Base-by-base conservation (phyloP, 1,140 invertebrate genomes). In the Caligus rogercresseyi region DNA sequence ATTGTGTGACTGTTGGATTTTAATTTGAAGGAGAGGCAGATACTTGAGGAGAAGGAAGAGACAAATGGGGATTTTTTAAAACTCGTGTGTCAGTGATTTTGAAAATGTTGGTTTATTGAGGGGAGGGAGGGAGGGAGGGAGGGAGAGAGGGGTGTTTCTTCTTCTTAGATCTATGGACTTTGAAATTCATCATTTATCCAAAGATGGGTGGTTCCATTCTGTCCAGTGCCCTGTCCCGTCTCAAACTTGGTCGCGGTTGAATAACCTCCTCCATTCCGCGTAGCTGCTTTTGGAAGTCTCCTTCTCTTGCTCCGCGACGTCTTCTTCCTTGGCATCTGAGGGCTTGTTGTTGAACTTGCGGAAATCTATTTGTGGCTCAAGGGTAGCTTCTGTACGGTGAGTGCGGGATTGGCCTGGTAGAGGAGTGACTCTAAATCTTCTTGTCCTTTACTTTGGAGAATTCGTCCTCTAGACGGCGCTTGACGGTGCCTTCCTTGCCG, bases 351-450 rank as follows among this genome's bases (percentile, higher is more conserved):
- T 18, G 57, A 25, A 25, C 21, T 60, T 60, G 15, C 57, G 2
- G 25, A 60, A 60, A 19, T 18, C 18, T 16, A 60, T 60, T 25
- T 60, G 24, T 24, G 57, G 57, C 14, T 60, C 26, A 13, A 18
- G 18, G 57, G 26, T 19, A 60, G 16, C 21, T 60, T 18, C 16
- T 60, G 24, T 18, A 60, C 57, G 18, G 57, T 60, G 2, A 60
- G 26, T 16, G 57, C 57, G 16, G 57, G 57, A n/a, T 60, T 43
- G 23, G 57, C 24, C 16, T 60, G 57, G 19, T 60, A 43, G 23
- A 60, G 24, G n/a, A 60, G 23, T 14, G 57, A 60, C 26, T 60
- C 57, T 25, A 60, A 43, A 25, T 60, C 26, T 60, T 60, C 24
- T 60, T 60, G 26, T 43, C 7, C n/a, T 43, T 43, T 43, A n/a